phyloP scores from a whole-genome alignment of 1,140 invertebrate genomes.

The Bombyx mandarina region DNA sequence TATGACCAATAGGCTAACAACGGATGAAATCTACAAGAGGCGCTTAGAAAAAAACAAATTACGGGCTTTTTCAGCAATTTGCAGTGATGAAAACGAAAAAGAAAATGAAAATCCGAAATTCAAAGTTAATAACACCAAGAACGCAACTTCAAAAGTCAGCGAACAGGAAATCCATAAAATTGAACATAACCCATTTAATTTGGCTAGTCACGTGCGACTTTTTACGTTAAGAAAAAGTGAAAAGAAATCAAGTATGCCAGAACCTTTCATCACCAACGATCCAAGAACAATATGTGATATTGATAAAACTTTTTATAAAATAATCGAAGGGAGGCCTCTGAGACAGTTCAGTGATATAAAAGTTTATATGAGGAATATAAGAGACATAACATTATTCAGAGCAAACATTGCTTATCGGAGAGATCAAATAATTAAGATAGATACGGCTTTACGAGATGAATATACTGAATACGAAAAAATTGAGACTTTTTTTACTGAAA shows the following conservation, averaged over 20 bases:
- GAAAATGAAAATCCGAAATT: slow-evolving; percentile 9
- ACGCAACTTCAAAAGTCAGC: slow-evolving; percentile 5
- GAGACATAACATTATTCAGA: slow-evolving; percentile 19
- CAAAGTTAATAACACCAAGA: slow-evolving; percentile 1
- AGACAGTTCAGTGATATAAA: slow-evolving; percentile 20
- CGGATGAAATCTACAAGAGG: slow-evolving; percentile 2
- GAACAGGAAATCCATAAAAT: slow-evolving; percentile 2
- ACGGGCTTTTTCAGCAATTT: slow-evolving; percentile 7
- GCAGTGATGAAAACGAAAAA: slow-evolving; percentile 4
- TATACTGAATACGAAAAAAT: slow-evolving; percentile 12
- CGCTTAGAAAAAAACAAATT: slow-evolving; percentile 6
- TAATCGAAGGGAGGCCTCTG: slow-evolving; percentile 24
- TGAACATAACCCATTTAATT: slow-evolving; percentile 12
- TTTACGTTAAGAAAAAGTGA: slow-evolving; percentile 6
- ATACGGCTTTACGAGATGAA: slow-evolving; percentile 11
- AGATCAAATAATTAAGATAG: slow-evolving; percentile 25
- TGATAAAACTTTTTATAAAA: slow-evolving; percentile 22
- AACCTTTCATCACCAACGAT: slow-evolving; percentile 14
- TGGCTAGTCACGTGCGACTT: slow-evolving; percentile 8
- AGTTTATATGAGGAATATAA: slow-evolving; percentile 21
- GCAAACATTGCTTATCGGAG: slow-evolving; percentile 20
- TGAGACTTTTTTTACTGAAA: slow-evolving; percentile 3
- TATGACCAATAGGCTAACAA: too few relatives aligned
- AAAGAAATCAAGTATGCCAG: slow-evolving; percentile 8
- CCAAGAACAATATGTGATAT: slow-evolving; percentile 23